Percentiles rank a stretch among this genome's conserved stretches.
phyloP scores from a whole-genome alignment of 2,113 vertebrate genomes.

The Tachuris rubrigastra region DNA sequence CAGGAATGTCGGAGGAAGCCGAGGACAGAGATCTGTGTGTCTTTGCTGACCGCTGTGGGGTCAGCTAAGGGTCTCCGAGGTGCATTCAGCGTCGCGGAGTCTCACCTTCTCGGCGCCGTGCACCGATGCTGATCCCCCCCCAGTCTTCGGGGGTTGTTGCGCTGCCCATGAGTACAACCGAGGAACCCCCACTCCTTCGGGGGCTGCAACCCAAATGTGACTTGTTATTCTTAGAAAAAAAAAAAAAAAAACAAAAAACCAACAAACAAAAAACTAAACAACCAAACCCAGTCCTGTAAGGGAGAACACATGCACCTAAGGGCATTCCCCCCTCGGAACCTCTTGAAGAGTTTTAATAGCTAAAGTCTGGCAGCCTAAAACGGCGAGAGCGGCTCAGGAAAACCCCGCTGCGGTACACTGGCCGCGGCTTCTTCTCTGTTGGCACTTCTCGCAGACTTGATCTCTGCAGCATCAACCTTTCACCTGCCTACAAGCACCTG shows the following conservation, averaged over 20 bases:
- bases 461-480: accelerated
- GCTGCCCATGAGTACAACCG: too few species aligned
- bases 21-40: not conserved
- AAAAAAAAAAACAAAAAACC: accelerated
- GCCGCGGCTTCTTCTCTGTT: accelerated
- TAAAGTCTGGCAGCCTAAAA: not conserved
- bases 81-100: too few species aligned
- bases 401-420: not conserved
- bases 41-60: not conserved
- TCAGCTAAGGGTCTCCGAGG: not conserved
- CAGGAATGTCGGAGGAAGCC: not conserved
- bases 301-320: not conserved
- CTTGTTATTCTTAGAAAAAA: not conserved
- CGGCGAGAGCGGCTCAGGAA: not conserved
- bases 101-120: accelerated
- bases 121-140: not conserved
- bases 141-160: accelerated
- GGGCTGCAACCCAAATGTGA: not conserved
- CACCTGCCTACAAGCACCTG: not conserved
- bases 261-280: too few species aligned
- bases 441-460: not conserved
- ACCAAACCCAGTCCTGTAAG: not conserved
- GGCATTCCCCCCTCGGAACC: not conserved
- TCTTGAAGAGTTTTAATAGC: not conserved
- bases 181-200: not conserved